Base-by-base conservation (phyloP, 1,140 invertebrate species). In the Lerema accius region DNA sequence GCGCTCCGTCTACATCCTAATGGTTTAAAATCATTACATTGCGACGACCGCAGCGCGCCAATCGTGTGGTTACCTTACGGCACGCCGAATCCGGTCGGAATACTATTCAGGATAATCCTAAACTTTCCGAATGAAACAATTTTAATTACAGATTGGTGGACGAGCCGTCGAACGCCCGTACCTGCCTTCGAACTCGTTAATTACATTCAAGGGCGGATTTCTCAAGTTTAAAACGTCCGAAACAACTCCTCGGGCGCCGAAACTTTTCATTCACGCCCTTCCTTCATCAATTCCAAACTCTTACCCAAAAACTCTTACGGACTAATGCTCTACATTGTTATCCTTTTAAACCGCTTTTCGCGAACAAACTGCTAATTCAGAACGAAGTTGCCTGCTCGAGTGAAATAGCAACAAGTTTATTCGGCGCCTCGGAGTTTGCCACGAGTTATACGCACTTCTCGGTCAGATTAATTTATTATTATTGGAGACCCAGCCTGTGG, bases 111-210 rank as follows among this genome's bases (percentile, higher is more conserved):
- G 50, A 37, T 39, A 53, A 10, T 55, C 59, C 65, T 50, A 65
- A 66, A 66, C 60, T 67, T 66, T 42, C 45, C 61, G 48, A 72
- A 72, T 63, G 66, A 72, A 72, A 68, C 70, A 72, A 72, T 68
- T 72, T 68, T 72, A 72, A 72, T 72, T 72, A 72, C 63, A 66
- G 63, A 68, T 72, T 66, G 69, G 42, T 49, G 58, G 48, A 53
- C 37, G 50, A 59, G 60, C 60, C 45, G 59, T 53, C 50, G 46
- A 49, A 23, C 46, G 53, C 48, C 26, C 65, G 59, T 72, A 72
- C 70, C 70, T 72, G 59, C 60, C 70, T 68, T 42, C 60, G 61
- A 72, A 72, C 63, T 72, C 63, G 60, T 63, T 72, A 72, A 72
- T 72, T 72, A 68, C 43, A 66, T 72, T 72, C 61, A 51, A 56